phyloP scores from a whole-genome alignment of 2,888 invertebrate genomes.

The Sminthurinus aureus region DNA sequence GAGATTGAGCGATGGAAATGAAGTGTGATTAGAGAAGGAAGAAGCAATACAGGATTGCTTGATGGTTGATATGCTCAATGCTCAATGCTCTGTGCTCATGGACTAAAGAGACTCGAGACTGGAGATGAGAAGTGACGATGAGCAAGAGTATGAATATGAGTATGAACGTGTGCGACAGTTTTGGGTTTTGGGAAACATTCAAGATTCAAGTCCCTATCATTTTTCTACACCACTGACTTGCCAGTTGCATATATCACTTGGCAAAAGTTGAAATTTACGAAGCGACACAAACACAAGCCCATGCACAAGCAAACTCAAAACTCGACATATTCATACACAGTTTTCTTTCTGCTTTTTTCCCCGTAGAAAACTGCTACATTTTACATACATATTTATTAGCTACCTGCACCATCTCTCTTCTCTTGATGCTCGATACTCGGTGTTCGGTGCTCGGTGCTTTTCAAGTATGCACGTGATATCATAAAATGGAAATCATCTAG shows the following conservation, averaged over 20 bases:
- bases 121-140: constrained; percentile 5
- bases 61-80: constrained; percentile 14
- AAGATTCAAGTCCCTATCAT: constrained; percentile 57
- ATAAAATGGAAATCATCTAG: constrained; percentile 54
- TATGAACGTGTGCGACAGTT: constrained; percentile 14
- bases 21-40: constrained; percentile 8
- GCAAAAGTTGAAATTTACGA: constrained; percentile 44
- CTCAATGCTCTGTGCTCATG: background rate
- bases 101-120: too few relatives aligned
- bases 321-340: too few relatives aligned
- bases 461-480: background rate
- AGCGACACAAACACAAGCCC: constrained; percentile 13
- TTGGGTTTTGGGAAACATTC: constrained; percentile 47
- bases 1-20: background rate
- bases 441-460: too few relatives aligned
- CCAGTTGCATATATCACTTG: constrained; percentile 4
- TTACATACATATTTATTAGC: background rate
- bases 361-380: background rate
- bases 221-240: constrained; percentile 55
- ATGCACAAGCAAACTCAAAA: too few relatives aligned
- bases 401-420: constrained; percentile 23
- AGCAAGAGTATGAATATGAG: background rate
- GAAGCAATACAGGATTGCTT: constrained; percentile 16
- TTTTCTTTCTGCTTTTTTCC: constrained; percentile 24
- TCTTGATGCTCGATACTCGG: background rate